Evolutionary conservation across 2,888 invertebrate species (phyloP).

Genomic region (Dynastes grantii): DNA sequence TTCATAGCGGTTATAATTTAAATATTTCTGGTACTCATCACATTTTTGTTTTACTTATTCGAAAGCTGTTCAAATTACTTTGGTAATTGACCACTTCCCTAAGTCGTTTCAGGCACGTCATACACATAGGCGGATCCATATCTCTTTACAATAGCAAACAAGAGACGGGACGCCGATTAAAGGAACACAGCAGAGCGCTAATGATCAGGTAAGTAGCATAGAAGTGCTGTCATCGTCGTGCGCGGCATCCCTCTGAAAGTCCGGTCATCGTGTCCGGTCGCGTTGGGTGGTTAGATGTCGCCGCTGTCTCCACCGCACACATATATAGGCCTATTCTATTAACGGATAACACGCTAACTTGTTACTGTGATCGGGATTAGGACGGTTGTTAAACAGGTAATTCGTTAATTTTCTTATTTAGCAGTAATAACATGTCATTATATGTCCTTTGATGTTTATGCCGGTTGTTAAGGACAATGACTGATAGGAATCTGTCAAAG

Average conservation of each 20-base stretch:
- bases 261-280: conserved; percentile 53
- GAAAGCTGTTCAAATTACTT: not conserved
- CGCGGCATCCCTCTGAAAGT: conserved; percentile 53
- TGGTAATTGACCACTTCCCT: conserved; percentile 13
- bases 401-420: conserved; percentile 58
- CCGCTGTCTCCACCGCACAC: conserved; percentile 37
- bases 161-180: conserved; percentile 29
- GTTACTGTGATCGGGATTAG: conserved; percentile 56
- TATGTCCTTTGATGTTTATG: conserved; percentile 48
- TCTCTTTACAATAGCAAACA: conserved; percentile 36
- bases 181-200: conserved; percentile 51
- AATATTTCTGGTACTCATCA: not conserved
- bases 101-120: conserved; percentile 5
- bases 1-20: not conserved
- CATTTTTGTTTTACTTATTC: not conserved
- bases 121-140: conserved; percentile 23
- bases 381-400: conserved; percentile 55
- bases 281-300: conserved; percentile 56
- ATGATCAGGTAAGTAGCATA: conserved; percentile 57
- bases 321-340: conserved; percentile 2
- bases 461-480: conserved; percentile 34
- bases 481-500: conserved; percentile 17
- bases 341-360: conserved; percentile 35
- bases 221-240: conserved; percentile 57
- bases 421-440: conserved; percentile 53